Conservation (phyloP, 1,140 invertebrate species). For the Delia radicum region DNA sequence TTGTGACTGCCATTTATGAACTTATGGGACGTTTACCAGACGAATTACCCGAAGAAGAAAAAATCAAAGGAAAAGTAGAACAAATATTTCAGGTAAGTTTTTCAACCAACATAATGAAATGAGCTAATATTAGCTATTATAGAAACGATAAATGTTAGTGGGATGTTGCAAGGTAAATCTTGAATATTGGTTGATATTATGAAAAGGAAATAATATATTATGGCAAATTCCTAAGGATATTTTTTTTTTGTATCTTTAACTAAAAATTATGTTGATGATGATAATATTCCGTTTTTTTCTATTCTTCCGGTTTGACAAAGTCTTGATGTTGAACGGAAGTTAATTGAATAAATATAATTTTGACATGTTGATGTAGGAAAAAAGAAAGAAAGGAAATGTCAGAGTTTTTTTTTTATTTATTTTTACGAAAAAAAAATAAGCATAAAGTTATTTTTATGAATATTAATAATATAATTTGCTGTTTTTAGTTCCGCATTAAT, state of each 20-base stretch:
- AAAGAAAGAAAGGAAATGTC: background rate
- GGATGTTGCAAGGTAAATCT: too few relatives aligned
- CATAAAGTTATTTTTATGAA: background rate
- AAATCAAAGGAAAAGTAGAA: constrained; percentile 78
- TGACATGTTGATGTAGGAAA: background rate
- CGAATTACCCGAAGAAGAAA: constrained; percentile 72
- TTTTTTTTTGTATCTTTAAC: background rate
- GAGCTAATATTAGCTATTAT: background rate
- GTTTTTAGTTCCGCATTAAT: too few relatives aligned
- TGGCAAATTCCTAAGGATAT: constrained; percentile 12
- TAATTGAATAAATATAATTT: constrained; percentile 18
- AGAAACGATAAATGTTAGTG: too few relatives aligned
- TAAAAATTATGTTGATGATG: background rate
- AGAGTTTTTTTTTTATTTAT: background rate
- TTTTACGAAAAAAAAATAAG: background rate
- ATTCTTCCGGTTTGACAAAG: background rate
- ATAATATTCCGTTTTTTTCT: background rate
- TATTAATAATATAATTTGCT: background rate
- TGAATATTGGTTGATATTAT: background rate
- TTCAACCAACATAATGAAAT: background rate
- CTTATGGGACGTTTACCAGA: constrained; percentile 84
- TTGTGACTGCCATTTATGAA: constrained; percentile 92
- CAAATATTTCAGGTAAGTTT: constrained; percentile 75
- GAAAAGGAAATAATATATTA: background rate
- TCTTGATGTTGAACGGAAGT: constrained; percentile 11